Evolutionary conservation across 2,888 invertebrate genomes (phyloP), one percentile per base, ranked within the genome.

Genomic region (Agonopterix arenella): DNA sequence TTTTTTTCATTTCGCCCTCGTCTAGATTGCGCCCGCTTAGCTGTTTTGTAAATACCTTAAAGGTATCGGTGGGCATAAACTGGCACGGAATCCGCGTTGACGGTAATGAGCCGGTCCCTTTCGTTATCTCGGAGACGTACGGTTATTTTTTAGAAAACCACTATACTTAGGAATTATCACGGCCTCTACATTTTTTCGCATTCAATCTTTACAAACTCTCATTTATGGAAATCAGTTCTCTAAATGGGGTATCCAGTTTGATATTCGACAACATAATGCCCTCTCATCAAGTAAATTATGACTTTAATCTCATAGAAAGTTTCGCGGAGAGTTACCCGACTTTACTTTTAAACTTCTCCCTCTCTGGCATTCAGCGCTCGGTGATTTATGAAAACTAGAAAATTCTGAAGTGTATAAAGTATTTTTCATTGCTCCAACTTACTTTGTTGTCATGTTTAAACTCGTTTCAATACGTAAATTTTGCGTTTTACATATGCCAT

Each of bases 41-140:
- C 74, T 77, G 74, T 78, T 84, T 83, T 80, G 82, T 83, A 84
- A 86, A 85, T 82, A 84, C 80, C 84, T 83, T 80, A 74, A 80
- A 85, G 80, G 84, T 89, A 88, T 86, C 77, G 83, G 80, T 67
- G 69, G 69, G 67, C 71, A 71, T 83, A 86, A 85, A 84, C 75
- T 80, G 75, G 60, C 63, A 73, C 73, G 67, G 73, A 68, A 80
- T 80, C 77, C 73, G 68, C 63, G 78, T 65, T 83, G 88, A 88
- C 83, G 76, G 77, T 85, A 88, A 89, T 84, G 84, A 85, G 78
- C 70, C 73, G 65, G 80, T 74, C 78, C 79, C 75, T 82, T 80
- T 77, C 73, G 73, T 78, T 84, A 83, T 85, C 85, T 80, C 61
- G 61, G 70, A 82, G 78, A 85, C 70, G 79, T 78, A 85, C 79